These are phyloP conservation scores for Drosophila cyrtoloma DNA, from an alignment of 2,888 invertebrate species.

Conservation along the genomic window DNA sequence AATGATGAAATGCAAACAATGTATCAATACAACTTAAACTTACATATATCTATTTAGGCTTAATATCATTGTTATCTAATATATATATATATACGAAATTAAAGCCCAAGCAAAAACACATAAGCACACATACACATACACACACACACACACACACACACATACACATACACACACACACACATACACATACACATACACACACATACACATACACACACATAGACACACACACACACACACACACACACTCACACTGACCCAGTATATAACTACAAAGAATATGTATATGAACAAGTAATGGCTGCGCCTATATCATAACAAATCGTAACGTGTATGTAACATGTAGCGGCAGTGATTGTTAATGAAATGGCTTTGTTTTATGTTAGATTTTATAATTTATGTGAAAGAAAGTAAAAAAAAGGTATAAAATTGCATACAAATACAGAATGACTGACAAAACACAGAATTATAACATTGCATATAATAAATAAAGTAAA, in stretches of 20 bases:
- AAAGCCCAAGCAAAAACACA: constrained; percentile 26
- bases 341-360: constrained; percentile 83
- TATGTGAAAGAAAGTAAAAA: constrained; percentile 59
- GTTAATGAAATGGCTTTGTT: constrained; percentile 83
- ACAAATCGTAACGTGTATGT: constrained; percentile 78
- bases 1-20: constrained; percentile 55
- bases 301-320: constrained; percentile 61
- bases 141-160: constrained; percentile 16
- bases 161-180: constrained; percentile 13
- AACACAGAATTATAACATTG: constrained; percentile 81
- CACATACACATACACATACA: constrained; percentile 14
- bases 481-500: constrained; percentile 81
- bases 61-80: constrained; percentile 81
- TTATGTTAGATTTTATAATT: constrained; percentile 82
- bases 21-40: constrained; percentile 73
- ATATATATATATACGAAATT: constrained; percentile 64
- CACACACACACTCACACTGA: constrained; percentile 32
- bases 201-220: constrained; percentile 25
- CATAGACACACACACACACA: constrained; percentile 11
- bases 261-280: constrained; percentile 58
- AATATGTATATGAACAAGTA: constrained; percentile 73
- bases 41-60: constrained; percentile 75
- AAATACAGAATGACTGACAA: constrained; percentile 84
- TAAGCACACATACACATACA: constrained; percentile 18
- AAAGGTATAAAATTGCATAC: constrained; percentile 74